Evolutionary conservation across 2,888 invertebrate genomes (phyloP), one percentile per base, ranked within the genome.

Genomic region (Melieria picta): DNA sequence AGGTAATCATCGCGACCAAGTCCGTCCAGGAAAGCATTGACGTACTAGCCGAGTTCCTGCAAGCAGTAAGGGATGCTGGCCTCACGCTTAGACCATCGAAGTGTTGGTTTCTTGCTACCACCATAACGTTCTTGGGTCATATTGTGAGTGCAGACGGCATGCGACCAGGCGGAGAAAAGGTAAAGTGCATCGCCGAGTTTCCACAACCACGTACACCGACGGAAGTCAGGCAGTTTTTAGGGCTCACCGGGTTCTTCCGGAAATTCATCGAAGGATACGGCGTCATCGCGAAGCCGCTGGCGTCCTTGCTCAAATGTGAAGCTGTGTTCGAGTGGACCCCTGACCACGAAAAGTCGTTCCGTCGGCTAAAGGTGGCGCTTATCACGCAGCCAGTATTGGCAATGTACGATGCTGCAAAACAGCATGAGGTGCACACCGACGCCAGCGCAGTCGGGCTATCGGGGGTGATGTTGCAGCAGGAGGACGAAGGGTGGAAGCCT

Each of bases 51-150:
- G 65, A 48, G 43, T 50, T 45, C 7, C 45, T 65, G 30, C 50
- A 55, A 42, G 55, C 55, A 1, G 43, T 55, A n/a, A 7, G 45
- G 5, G 55, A 16, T 42, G 52, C 55, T 11, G 69, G 65, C 6
- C 9, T 76, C 30, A 76, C 77, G 5, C n/a, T 75, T 30, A 43
- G 74, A 50, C 52, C 60, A 46, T 63, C 63, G 5, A 77, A 74
- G 80, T 80, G 77, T 62, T 46, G 43, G 0, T 80, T 79, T 66
- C 73, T 78, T 58, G 63, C 74, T 13, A 62, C 45, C 9, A 68
- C 1, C 1, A 70, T 73, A 9, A 62, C 47, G 7, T 72, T 72
- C 48, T 61, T 74, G 4, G 74, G 71, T 10, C 71, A 73, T 13
- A 6, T 69, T 3, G 64, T 75, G 9, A 46, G 50, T 30, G 30